A percentile compares a stretch with the other conserved stretches of the same genome.
Evolutionary conservation across 2,888 invertebrate genomes (phyloP).

Genomic region (Drosophila kanekoi): DNA sequence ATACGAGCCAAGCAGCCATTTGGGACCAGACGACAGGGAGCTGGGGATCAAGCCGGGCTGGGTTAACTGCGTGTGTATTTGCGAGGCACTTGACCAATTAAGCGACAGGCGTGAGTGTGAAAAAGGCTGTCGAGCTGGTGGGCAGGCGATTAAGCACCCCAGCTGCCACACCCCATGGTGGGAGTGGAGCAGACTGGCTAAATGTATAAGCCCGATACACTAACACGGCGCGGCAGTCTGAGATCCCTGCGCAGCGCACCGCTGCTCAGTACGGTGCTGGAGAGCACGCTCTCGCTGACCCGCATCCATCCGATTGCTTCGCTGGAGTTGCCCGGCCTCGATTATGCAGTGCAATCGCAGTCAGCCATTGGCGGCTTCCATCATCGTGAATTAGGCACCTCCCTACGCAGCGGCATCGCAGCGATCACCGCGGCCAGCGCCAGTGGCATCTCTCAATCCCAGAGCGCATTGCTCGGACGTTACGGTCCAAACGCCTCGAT

Average conservation of each 20-base stretch:
- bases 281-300: slow-evolving; percentile 85
- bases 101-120: slow-evolving; percentile 28
- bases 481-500: slow-evolving; percentile 81
- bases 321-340: slow-evolving; percentile 84
- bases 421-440: slow-evolving; percentile 77
- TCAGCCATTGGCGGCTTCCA: slow-evolving; percentile 71
- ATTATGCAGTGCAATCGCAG: slow-evolving; percentile 83
- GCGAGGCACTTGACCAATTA: slow-evolving; percentile 31
- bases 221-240: slow-evolving; percentile 85
- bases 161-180: slow-evolving; percentile 25
- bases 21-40: slow-evolving; percentile 19
- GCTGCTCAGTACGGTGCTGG: slow-evolving; percentile 85
- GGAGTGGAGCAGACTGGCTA: slow-evolving; percentile 56
- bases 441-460: slow-evolving; percentile 69
- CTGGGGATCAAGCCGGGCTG: slow-evolving; percentile 6
- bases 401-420: slow-evolving; percentile 79
- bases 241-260: slow-evolving; percentile 86
- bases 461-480: slow-evolving; percentile 75
- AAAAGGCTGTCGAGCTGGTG: slow-evolving; percentile 14
- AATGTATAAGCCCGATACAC: slow-evolving; percentile 85
- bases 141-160: slow-evolving; percentile 6
- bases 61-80: slow-evolving; percentile 6
- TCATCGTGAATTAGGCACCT: slow-evolving; percentile 80
- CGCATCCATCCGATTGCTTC: slow-evolving; percentile 85
- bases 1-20: slow-evolving; percentile 43